Base-by-base conservation (phyloP, 1,140 invertebrate species). In the Oncopodura yosiiana region DNA sequence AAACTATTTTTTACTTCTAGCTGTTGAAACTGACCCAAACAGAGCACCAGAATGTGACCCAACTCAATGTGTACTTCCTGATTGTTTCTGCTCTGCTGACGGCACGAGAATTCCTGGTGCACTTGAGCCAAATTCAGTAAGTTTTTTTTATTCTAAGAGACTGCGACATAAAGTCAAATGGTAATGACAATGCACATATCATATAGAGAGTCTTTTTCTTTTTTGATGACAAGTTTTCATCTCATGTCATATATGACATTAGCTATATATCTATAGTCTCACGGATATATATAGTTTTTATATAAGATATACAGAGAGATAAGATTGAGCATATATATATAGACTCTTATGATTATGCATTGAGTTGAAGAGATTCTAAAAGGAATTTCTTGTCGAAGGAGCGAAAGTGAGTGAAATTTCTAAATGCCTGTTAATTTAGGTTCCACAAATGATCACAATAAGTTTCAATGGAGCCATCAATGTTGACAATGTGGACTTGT, bases 381-480 rank as follows among this genome's bases (percentile, higher is more conserved):
- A 11, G 6, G 6, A 11, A 5, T 6, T 11, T 23, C 24, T 26
- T 23, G 23, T 23, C 21, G 8, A 29, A 45, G 43, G 18, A 19
- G 43, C 26, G 5, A 45, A 21, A 21, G 43, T 21, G 12, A 36
- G 45, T 32, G 45, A 16, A n/a, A 4, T 36, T 11, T 5, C 12
- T 19, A 6, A 43, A 6, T 51, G 49, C 6, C 5, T 56, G 11
- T 52, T 24, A 3, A 26, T 24, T 24, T 53, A 77, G 62, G 87
- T 92, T 9, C 91, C 91, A 14, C 90, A 94, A 70, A 92, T 94
- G 86, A 86, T 95, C 56, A 90, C 89, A 0, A 82, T 95, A 39
- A 90, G 87, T 1, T 94, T 95, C 73, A 93, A 94, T 70, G 90
- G 90, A 19, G 88, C 89, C 39, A 80, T 94, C n/a, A 95, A 94